Base-by-base conservation (phyloP, 2,113 vertebrate species). In the Elephas maximus region DNA sequence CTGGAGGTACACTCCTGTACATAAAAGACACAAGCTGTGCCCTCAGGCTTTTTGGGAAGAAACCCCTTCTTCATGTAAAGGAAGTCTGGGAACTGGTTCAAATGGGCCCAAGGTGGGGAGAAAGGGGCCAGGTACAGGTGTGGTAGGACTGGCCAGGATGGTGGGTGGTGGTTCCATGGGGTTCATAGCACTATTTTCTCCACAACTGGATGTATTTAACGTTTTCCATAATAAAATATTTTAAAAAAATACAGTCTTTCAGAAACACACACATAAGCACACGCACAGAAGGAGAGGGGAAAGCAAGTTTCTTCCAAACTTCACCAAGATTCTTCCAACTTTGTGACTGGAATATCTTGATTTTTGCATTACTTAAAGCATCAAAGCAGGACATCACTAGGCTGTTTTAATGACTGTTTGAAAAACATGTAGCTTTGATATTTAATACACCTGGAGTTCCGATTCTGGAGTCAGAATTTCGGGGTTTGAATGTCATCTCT, bases 111-210 rank as follows among this genome's bases (percentile, higher is more conserved):
- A 60, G 33, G 28, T 53, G 33, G 9, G 24, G 28, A 20, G 28
- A 11, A 0, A 24, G 1, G n/a, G 4, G 7, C 10, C 17, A 21
- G 17, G 44, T n/a, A 53, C 26, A 45, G 24, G 51, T 2, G n/a
- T 44, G 37, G 57, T 62, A 18, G 67, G 80, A 28, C 4, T 77
- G 30, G 14, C 17, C 4, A 1, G 1, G 48, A 21, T 15, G 26
- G 2, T 0, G 41, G 10, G 41, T 57, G 30, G 23, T 53, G 2
- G 9, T 4, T 11, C 37, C 62, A 18, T 8, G 41, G 79, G 26
- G 20, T 14, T 44, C 26, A 20, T 0, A 0, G 2, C 11, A 23
- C 81, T 8, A 2, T n/a, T 62, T 37, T 95, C 30, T 78, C 24
- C 44, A 15, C 33, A 14, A 78, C 30, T 78, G 2, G n/a, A 60